phyloP scores from a whole-genome alignment of 2,113 vertebrate genomes.

The Sinosuthora webbiana region DNA sequence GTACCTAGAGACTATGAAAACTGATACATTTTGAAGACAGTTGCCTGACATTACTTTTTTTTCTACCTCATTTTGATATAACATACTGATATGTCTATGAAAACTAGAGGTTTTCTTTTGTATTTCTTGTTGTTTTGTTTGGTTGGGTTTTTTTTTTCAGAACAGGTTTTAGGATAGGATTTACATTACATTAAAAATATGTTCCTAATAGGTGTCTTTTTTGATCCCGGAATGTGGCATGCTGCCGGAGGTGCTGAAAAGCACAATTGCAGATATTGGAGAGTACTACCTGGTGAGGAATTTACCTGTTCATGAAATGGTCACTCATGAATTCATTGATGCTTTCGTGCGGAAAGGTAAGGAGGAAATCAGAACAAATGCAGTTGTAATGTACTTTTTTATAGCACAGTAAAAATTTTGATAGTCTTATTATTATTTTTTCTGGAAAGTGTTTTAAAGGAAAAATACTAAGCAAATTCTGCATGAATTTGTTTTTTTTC shows the following conservation, averaged over 20 bases:
- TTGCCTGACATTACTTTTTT: background rate
- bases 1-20: background rate
- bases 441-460: background rate
- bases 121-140: background rate
- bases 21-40: background rate
- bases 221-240: conserved; percentile 86
- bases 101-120: background rate
- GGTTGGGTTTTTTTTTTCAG: background rate
- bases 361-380: background rate
- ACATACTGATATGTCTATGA: background rate
- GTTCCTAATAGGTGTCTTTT: conserved; percentile 82
- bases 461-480: background rate
- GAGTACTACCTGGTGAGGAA: conserved; percentile 84
- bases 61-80: background rate
- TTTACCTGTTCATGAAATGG: conserved; percentile 76
- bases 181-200: background rate
- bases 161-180: background rate
- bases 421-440: background rate
- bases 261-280: conserved; percentile 68
- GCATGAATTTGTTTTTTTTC: background rate
- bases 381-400: background rate
- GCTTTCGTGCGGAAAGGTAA: conserved; percentile 83
- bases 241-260: conserved; percentile 75
- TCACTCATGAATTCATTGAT: conserved; percentile 78
- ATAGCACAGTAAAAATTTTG: background rate